phyloP scores from a whole-genome alignment of 2,888 invertebrate species.

The Ophonus ardosiacus region DNA sequence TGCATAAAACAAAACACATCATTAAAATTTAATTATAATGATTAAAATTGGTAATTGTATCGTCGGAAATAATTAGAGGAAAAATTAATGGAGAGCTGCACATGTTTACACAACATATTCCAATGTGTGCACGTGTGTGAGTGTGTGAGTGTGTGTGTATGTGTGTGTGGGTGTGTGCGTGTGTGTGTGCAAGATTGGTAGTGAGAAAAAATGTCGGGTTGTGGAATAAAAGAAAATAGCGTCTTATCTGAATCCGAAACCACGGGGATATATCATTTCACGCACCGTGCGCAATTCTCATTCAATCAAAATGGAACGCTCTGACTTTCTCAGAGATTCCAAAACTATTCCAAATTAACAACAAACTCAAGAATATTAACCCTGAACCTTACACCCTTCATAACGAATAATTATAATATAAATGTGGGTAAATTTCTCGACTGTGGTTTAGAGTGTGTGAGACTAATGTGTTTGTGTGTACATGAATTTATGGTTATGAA shows the following conservation, averaged over 20 bases:
- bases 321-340: constrained; percentile 68
- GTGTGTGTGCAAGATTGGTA: constrained; percentile 68
- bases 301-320: constrained; percentile 72
- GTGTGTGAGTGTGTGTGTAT: neutral
- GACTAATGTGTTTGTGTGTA: too few relatives aligned
- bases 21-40: constrained; percentile 13
- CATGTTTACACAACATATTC: too few relatives aligned
- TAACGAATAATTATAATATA: too few relatives aligned
- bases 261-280: constrained; percentile 73
- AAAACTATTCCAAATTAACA: neutral
- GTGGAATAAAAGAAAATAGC: constrained; percentile 70
- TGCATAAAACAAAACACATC: neutral
- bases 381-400: neutral
- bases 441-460: too few relatives aligned
- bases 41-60: constrained; percentile 22
- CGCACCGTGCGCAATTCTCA: constrained; percentile 73
- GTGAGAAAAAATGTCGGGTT: constrained; percentile 72
- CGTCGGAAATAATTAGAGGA: neutral
- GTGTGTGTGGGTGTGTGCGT: neutral
- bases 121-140: too few relatives aligned
- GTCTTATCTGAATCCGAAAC: constrained; percentile 72
- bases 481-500: too few relatives aligned
- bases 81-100: neutral
- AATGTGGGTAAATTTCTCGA: too few relatives aligned
- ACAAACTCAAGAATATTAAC: neutral